Evolutionary conservation across 2,113 vertebrate species (phyloP).

Genomic region (Grammomys surdaster): DNA sequence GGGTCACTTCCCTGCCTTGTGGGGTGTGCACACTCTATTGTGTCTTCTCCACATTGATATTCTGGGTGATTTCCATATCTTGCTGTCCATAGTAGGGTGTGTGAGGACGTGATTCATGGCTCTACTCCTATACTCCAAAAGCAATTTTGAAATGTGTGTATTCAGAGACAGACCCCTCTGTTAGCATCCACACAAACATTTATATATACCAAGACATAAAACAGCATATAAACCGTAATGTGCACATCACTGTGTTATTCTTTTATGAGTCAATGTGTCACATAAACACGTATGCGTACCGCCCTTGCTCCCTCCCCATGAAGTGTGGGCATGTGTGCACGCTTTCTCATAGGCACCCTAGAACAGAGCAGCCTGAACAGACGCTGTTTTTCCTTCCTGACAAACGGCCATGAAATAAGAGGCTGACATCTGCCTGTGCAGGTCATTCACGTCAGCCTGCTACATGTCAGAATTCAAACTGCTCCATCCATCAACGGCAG

Average conservation of each 20-base stretch:
- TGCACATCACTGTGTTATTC: not conserved
- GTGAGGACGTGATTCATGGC: not conserved
- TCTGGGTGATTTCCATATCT: not conserved
- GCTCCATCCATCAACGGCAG: slow-evolving; percentile 91
- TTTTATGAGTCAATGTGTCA: not conserved
- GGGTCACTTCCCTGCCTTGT: not conserved
- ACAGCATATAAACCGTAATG: not conserved
- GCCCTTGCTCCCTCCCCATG: not conserved
- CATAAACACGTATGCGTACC: not conserved
- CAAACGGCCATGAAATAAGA: slow-evolving; percentile 90
- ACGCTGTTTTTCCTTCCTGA: slow-evolving; percentile 86
- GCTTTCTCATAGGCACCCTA: slow-evolving; percentile 40
- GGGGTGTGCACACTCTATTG: not conserved
- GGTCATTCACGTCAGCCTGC: slow-evolving; percentile 89
- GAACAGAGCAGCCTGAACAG: slow-evolving; percentile 63
- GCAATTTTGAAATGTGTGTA: not conserved
- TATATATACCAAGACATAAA: slow-evolving; percentile 1
- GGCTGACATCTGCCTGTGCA: slow-evolving; percentile 89
- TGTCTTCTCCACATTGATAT: not conserved
- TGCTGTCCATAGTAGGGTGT: not conserved
- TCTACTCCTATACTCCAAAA: not conserved
- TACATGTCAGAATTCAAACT: slow-evolving; percentile 90
- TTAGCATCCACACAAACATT: not conserved
- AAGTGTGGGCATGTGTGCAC: not conserved
- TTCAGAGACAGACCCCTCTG: not conserved